These are phyloP conservation scores for Lacerta bilineata DNA, from an alignment of 2,797 vertebrate genomes.

Conservation along the genomic window DNA sequence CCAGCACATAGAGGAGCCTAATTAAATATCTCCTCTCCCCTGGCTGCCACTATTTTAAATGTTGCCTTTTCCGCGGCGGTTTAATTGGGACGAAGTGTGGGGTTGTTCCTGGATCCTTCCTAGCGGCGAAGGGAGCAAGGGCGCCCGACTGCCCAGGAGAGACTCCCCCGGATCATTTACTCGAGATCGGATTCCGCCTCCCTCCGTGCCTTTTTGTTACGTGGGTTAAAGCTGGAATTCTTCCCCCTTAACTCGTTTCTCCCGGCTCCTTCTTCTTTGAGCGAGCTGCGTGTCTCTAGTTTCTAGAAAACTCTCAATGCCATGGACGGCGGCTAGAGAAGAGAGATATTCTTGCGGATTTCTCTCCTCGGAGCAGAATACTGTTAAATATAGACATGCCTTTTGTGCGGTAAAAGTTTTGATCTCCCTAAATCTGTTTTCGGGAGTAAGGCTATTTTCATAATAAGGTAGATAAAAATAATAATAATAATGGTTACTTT, in stretches of 20 bases:
- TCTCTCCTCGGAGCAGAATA: neutral
- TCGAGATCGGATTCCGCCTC: neutral
- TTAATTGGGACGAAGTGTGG: neutral
- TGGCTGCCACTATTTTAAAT: neutral
- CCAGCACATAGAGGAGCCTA: neutral
- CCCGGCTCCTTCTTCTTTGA: neutral
- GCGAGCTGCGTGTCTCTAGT: neutral
- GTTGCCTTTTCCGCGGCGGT: neutral
- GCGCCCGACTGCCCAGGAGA: neutral
- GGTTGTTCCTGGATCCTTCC: neutral
- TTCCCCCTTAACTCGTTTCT: neutral
- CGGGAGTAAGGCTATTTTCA: neutral
- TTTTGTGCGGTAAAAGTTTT: neutral
- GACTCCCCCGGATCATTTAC: neutral
- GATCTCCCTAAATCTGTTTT: neutral
- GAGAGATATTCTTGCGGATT: neutral
- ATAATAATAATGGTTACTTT: no score
- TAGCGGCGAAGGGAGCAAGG: neutral
- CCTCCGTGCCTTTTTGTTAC: no score
- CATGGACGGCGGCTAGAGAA: neutral
- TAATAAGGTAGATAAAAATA: neutral
- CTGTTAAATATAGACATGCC: neutral
- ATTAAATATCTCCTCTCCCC: neutral
- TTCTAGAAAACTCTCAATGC: neutral
- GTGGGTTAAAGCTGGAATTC: neutral